Evolutionary conservation across 2,113 vertebrate species (phyloP).

Genomic region (Mus spicilegus): DNA sequence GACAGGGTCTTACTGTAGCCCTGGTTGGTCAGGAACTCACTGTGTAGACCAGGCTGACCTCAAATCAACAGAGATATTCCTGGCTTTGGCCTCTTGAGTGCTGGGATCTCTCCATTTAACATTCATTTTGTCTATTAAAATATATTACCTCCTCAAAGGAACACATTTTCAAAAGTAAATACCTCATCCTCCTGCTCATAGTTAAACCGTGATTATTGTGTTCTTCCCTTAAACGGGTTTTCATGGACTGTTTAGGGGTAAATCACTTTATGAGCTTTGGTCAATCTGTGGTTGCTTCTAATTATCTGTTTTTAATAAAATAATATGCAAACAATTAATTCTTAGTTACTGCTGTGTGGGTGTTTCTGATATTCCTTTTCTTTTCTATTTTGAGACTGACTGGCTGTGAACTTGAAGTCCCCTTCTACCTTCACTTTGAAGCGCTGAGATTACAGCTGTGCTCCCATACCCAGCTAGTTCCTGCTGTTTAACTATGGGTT

Average conservation of each 20-base stretch:
- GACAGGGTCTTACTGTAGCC: background rate
- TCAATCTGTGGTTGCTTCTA: constrained; percentile 1
- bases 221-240: constrained; percentile 41
- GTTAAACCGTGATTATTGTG: background rate
- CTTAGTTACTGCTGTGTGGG: background rate
- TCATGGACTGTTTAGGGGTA: constrained; percentile 24
- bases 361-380: background rate
- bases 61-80: background rate
- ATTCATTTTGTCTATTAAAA: background rate
- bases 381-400: background rate
- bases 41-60: background rate
- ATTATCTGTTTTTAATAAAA: constrained; percentile 49
- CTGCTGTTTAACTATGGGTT: background rate
- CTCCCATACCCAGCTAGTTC: background rate
- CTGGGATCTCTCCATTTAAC: background rate
- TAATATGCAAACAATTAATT: background rate
- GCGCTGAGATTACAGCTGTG: background rate
- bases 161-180: constrained; percentile 18
- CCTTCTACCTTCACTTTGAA: background rate
- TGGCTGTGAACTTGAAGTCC: background rate
- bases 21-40: background rate
- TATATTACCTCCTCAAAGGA: background rate
- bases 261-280: constrained; percentile 25
- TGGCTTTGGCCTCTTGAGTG: background rate
- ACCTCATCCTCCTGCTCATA: background rate